Conservation (phyloP, 2,113 vertebrate genomes). For the Nettapus auritus region DNA sequence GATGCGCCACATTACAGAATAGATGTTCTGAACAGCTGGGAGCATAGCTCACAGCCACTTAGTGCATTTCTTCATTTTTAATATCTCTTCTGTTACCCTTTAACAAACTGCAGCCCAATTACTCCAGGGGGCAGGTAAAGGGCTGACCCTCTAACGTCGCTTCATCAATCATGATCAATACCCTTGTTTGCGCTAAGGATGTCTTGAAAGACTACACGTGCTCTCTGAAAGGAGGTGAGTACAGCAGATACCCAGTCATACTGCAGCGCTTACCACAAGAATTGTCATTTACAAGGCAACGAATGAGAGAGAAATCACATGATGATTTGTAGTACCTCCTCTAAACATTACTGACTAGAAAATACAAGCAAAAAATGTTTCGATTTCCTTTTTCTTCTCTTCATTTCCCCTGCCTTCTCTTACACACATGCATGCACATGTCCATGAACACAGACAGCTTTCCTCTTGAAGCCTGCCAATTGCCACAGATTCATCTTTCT, state of each 20-base stretch:
- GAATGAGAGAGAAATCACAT: neutral
- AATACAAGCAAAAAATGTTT: neutral
- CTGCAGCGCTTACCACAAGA: neutral
- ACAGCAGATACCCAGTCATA: neutral
- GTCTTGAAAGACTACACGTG: neutral
- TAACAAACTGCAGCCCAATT: slow-evolving; percentile 55
- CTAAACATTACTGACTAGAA: slow-evolving; percentile 8
- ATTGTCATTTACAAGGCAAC: neutral
- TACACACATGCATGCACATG: neutral
- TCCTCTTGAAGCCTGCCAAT: slow-evolving; percentile 62
- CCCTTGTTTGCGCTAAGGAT: neutral
- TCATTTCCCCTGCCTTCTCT: neutral
- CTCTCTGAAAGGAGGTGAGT: neutral
- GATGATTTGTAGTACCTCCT: slow-evolving; percentile 9
- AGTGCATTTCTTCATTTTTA: slow-evolving; percentile 66
- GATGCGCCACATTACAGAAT: slow-evolving; percentile 58
- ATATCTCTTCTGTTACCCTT: slow-evolving; percentile 36
- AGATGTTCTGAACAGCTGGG: slow-evolving; percentile 64
- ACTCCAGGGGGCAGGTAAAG: slow-evolving; percentile 39
- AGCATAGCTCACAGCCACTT: slow-evolving; percentile 30
- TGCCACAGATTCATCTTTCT: slow-evolving; percentile 66
- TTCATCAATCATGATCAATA: slow-evolving; percentile 28
- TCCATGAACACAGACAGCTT: neutral
- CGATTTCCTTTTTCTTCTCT: neutral
- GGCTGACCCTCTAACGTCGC: neutral